These are phyloP conservation scores for Drosophila parvula DNA, from an alignment of 1,140 invertebrate genomes.

Conservation along the genomic window DNA sequence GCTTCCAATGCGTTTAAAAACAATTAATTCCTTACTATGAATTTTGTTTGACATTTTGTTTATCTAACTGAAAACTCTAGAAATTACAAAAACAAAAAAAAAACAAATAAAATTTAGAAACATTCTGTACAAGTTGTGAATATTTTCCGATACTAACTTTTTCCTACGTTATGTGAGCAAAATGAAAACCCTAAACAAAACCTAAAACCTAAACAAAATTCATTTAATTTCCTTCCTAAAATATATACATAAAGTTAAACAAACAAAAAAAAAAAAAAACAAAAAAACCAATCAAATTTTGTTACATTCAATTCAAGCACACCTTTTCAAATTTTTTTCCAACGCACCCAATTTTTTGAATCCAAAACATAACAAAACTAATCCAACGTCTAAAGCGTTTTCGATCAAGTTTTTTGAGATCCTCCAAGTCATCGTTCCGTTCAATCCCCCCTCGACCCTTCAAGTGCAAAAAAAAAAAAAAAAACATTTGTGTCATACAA, in stretches of 20 bases:
- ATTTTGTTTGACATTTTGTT: conserved; percentile 74
- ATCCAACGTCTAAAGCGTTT: conserved; percentile 49
- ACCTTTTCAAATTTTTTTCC: conserved; percentile 79
- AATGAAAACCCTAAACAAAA: conserved; percentile 50
- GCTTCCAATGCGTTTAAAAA: conserved; percentile 46
- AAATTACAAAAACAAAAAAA: conserved; percentile 22
- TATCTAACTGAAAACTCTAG: conserved; percentile 28
- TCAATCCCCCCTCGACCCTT: neutral
- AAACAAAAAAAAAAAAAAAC: conserved; percentile 41
- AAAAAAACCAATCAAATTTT: conserved; percentile 58
- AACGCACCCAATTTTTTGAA: conserved; percentile 78
- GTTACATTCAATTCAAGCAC: conserved; percentile 80
- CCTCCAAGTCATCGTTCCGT: conserved; percentile 59
- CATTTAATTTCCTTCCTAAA: conserved; percentile 57
- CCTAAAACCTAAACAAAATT: conserved; percentile 68
- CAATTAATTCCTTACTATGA: conserved; percentile 56
- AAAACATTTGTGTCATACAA: conserved; percentile 34
- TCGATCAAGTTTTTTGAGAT: conserved; percentile 61
- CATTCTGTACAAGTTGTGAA: conserved; percentile 57
- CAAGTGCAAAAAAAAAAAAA: conserved; percentile 32
- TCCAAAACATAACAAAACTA: conserved; percentile 42
- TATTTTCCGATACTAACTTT: conserved; percentile 48
- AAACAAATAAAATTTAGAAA: neutral
- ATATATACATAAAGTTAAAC: conserved; percentile 52
- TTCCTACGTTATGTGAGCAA: conserved; percentile 45